Base-by-base conservation (phyloP, 2,888 invertebrate species). In the Punctoribates punctum region DNA sequence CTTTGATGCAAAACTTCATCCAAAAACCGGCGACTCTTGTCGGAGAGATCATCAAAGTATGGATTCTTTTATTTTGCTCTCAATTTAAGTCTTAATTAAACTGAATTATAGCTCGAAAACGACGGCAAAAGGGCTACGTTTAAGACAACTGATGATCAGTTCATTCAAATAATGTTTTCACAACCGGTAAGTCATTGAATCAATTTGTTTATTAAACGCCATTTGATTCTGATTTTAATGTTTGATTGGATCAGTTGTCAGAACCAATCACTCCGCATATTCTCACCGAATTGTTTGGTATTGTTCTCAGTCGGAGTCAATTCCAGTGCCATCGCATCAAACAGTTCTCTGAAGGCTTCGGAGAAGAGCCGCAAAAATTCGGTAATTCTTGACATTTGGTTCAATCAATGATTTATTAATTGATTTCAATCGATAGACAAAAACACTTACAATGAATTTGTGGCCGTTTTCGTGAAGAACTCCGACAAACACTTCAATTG, bases 61-160 rank as follows among this genome's bases (percentile, higher is more conserved):
- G 4, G 4, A 17, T 17, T 54, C 13, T 25, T 25, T 73, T 23
- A 11, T 11, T 17, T 73, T 17, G 9, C 48, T 73, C 23, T 23
- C 15, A 48, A 8, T 54, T 29, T 25, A 25, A 15, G 13, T 60
- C 9, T 11, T 13, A 1, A 29, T 38, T 17, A 8, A 5, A 38
- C 23, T 20, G 8, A 20, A 2, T 23, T 17, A 15, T 8, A 74
- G 74, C 9, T 74, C n/a, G 74, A 74, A 34, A 48, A 20, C 13
- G 60, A 57, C 42, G 74, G 74, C 57, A 74, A 74, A 42, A 48
- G 74, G 34, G 74, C 60, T 15, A 62, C 74, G 0, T 20, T 74
- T 23, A 74, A 74, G 46, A 74, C 74, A 42, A 74, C 74, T 6
- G 74, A 74, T 15, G 74, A 74, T 29, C 62, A 60, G 17, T 74